A percentile compares a stretch with the other conserved stretches of the same genome.
These are phyloP conservation scores for Salpingus planirostris DNA, from an alignment of 2,888 invertebrate genomes.

Conservation along the genomic window DNA sequence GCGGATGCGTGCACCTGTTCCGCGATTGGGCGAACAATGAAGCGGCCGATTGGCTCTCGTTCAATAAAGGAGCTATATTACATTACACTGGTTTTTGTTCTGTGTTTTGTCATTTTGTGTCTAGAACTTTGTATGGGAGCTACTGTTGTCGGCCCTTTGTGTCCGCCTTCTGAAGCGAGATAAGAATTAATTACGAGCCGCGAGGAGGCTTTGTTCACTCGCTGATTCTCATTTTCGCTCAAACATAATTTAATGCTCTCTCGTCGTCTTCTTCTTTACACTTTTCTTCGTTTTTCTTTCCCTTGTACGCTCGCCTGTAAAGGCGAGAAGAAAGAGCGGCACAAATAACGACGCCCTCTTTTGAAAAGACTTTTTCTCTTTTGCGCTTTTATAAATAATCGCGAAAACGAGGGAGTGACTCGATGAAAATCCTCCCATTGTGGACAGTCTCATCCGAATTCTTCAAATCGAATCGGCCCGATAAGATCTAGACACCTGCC, in stretches of 20 bases:
- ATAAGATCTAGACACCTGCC: no score
- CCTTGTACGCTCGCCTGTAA: no score
- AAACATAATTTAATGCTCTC: constrained; percentile 41
- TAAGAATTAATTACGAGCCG: constrained; percentile 46
- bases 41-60: constrained; percentile 38
- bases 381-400: no score
- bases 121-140: constrained; percentile 40
- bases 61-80: constrained; percentile 40
- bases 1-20: constrained; percentile 31
- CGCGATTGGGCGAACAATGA: constrained; percentile 38
- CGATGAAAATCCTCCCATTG: no score
- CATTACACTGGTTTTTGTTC: constrained; percentile 41
- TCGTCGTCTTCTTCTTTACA: no score
- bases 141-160: constrained; percentile 37
- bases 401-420: no score
- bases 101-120: constrained; percentile 42
- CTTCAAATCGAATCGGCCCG: no score
- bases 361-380: no score
- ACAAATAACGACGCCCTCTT: no score
- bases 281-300: no score
- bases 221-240: constrained; percentile 37
- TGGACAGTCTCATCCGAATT: no score
- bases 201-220: constrained; percentile 38
- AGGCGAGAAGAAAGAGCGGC: no score
- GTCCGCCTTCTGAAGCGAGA: constrained; percentile 41